Evolutionary conservation across 2,888 invertebrate species (phyloP).

Genomic region (Tortrix viridana): DNA sequence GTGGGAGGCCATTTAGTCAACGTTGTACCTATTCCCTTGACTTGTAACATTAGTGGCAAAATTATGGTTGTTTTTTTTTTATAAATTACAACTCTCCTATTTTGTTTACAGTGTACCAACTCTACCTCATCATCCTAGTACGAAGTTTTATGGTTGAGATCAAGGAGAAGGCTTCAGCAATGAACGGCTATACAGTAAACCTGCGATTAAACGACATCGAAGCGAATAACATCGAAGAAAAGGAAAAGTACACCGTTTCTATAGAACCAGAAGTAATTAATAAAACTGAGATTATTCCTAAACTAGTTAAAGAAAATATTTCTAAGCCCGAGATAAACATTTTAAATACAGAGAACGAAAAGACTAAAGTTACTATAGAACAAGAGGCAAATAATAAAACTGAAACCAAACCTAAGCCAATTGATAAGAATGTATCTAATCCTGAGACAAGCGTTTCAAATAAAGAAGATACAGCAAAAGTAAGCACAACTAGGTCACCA

Average conservation of each 20-base stretch:
- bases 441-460: background rate
- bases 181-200: constrained; percentile 7
- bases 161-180: constrained; percentile 4
- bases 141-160: constrained; percentile 26
- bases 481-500: background rate
- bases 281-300: background rate
- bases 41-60: too few species aligned
- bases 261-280: constrained; percentile 2
- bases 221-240: background rate
- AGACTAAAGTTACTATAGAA: constrained; percentile 3
- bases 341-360: background rate
- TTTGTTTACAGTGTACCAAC: constrained; percentile 24
- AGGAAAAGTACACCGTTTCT: constrained; percentile 7
- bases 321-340: background rate
- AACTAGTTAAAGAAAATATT: background rate
- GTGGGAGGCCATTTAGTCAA: too few species aligned
- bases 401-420: background rate
- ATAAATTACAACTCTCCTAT: too few species aligned
- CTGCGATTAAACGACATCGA: constrained; percentile 17
- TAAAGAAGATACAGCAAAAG: background rate
- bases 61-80: too few species aligned
- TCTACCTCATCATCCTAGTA: constrained; percentile 25
- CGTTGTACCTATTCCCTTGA: too few species aligned
- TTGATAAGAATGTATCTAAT: background rate
- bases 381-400: background rate